These are phyloP conservation scores for Ardeotis arabs DNA, from an alignment of 2,113 vertebrate species.

Conservation along the genomic window DNA sequence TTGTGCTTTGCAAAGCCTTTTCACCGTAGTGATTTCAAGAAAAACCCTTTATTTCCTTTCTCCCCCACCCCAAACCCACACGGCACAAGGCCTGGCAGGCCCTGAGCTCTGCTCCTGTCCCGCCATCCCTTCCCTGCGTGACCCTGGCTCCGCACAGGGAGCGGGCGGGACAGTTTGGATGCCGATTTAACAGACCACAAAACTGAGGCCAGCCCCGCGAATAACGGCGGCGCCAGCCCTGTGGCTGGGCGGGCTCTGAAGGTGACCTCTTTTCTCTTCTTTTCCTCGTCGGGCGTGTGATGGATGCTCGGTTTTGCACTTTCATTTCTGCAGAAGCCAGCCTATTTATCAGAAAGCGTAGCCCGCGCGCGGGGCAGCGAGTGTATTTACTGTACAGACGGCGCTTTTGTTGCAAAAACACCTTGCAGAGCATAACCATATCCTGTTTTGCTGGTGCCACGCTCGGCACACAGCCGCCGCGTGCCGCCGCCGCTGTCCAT, in stretches of 20 bases:
- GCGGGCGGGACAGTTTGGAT: fast-evolving
- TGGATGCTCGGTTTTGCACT: not conserved
- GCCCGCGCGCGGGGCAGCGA: fast-evolving
- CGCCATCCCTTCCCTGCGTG: not conserved
- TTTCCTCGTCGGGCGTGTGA: fast-evolving
- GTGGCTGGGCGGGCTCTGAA: not conserved
- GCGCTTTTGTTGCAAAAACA: not conserved
- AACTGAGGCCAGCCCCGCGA: not conserved
- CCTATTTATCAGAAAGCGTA: not conserved
- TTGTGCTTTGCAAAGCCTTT: fast-evolving
- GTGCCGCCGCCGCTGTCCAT: not conserved
- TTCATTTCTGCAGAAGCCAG: not conserved
- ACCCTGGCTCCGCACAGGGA: not conserved
- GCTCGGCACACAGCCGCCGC: fast-evolving
- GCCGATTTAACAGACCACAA: fast-evolving
- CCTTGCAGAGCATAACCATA: not conserved
- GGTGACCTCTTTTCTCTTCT: not conserved
- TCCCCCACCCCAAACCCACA: not conserved
- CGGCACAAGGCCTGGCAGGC: no score
- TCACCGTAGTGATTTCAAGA: not conserved
- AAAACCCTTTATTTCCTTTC: not conserved
- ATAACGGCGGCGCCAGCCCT: fast-evolving
- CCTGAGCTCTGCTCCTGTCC: not conserved
- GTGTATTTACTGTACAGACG: not conserved
- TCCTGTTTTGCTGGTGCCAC: not conserved